A percentile compares a stretch with the other conserved stretches of the same genome.
phyloP scores from a whole-genome alignment of 2,888 invertebrate species.

The Ceraclea dissimilis region DNA sequence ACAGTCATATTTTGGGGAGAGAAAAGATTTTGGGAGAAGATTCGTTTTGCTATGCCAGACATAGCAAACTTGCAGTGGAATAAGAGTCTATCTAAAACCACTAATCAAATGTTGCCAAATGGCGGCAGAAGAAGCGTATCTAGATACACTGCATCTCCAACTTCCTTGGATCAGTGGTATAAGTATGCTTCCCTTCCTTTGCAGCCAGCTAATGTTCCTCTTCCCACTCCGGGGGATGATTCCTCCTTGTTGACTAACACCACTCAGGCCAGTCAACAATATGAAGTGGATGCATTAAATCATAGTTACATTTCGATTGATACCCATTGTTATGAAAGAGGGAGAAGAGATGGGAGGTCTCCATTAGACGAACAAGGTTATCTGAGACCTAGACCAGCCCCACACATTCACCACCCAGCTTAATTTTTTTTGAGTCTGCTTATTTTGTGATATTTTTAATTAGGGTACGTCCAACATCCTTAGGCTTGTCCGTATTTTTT shows the following conservation, averaged over 20 bases:
- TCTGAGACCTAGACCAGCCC: conserved; percentile 43
- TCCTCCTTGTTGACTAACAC: conserved; percentile 54
- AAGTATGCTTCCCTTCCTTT: conserved; percentile 56
- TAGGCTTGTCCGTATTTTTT: too few species aligned
- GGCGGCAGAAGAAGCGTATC: conserved; percentile 51
- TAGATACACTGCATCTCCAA: conserved; percentile 66
- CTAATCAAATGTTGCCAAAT: conserved; percentile 47
- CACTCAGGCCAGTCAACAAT: conserved; percentile 55
- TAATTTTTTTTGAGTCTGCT: neutral
- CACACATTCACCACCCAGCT: conserved; percentile 12
- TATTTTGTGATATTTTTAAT: neutral
- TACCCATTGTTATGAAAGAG: conserved; percentile 47
- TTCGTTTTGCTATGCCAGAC: conserved; percentile 77
- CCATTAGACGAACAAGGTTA: conserved; percentile 48
- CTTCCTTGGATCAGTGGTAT: conserved; percentile 64
- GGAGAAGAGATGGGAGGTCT: conserved; percentile 42
- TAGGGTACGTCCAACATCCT: neutral
- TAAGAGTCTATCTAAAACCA: conserved; percentile 44
- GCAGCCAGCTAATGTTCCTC: conserved; percentile 27
- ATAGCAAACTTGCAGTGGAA: conserved; percentile 56
- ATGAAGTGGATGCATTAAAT: conserved; percentile 56
- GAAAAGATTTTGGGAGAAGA: conserved; percentile 83
- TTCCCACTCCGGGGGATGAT: conserved; percentile 51
- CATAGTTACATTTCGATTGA: conserved; percentile 64
- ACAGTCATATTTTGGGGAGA: conserved; percentile 72